These are phyloP conservation scores for Diplodus sargus DNA, from an alignment of 2,797 vertebrate species.

Conservation along the genomic window DNA sequence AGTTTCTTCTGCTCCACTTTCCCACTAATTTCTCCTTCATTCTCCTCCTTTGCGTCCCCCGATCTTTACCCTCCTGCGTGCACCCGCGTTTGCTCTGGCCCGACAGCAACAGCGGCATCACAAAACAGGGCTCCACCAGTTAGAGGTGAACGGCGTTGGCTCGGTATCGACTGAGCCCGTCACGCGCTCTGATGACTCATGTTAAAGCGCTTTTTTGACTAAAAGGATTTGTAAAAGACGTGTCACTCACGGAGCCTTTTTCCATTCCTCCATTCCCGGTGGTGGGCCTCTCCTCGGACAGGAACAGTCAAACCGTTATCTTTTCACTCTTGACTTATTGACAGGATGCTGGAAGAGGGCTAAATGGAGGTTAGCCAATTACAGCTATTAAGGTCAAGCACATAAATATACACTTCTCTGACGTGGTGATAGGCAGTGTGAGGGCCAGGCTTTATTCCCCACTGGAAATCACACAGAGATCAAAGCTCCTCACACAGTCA, in stretches of 20 bases:
- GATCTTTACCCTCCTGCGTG: not conserved
- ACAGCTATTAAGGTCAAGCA: conserved; percentile 74
- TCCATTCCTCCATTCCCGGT: conserved; percentile 38
- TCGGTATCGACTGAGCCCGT: conserved; percentile 63
- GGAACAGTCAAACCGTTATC: conserved; percentile 74
- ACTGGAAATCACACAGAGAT: conserved; percentile 59
- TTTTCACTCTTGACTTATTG: conserved; percentile 72
- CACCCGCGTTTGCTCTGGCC: conserved; percentile 32
- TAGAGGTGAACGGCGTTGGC: conserved; percentile 56
- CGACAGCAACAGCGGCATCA: conserved; percentile 43
- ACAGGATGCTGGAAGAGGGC: conserved; percentile 65
- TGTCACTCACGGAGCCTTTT: conserved; percentile 57
- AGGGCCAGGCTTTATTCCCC: conserved; percentile 48
- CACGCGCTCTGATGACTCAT: conserved; percentile 65
- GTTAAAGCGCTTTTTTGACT: conserved; percentile 68
- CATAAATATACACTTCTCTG: conserved; percentile 71
- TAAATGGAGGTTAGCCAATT: conserved; percentile 74
- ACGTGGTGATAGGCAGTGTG: conserved; percentile 58
- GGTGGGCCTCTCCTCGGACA: conserved; percentile 53
- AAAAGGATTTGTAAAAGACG: conserved; percentile 75
- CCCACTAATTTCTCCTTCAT: not conserved
- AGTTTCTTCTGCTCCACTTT: not conserved
- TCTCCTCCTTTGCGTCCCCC: not conserved
- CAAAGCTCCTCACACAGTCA: conserved; percentile 59
- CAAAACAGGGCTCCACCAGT: conserved; percentile 44